Evolutionary conservation across 1,140 invertebrate genomes (phyloP).

Genomic region (Cardiocondyla obscurior): DNA sequence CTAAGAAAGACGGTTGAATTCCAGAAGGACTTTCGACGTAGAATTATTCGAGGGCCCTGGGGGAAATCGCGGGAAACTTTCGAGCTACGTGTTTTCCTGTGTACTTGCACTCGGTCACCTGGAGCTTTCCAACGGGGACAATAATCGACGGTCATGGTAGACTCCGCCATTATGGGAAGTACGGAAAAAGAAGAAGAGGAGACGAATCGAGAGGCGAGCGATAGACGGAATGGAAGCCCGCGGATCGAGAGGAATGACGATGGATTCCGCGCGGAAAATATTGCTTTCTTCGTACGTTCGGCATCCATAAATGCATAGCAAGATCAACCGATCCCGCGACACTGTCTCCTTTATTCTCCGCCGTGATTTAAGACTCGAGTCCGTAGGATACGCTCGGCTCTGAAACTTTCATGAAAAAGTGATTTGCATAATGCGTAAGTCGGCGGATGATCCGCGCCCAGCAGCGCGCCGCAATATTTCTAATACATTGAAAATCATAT

Average conservation of each 20-base stretch:
- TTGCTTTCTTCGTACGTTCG: conserved; percentile 54
- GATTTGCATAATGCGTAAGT: conserved; percentile 40
- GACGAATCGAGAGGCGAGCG: neutral
- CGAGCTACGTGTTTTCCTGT: conserved; percentile 55
- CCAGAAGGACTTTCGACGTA: conserved; percentile 56
- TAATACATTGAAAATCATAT: neutral
- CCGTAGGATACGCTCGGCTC: conserved; percentile 35
- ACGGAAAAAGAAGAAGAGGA: conserved; percentile 16
- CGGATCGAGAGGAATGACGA: conserved; percentile 27
- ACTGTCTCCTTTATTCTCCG: conserved; percentile 48
- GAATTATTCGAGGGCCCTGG: conserved; percentile 68
- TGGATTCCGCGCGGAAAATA: conserved; percentile 45
- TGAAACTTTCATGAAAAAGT: conserved; percentile 54
- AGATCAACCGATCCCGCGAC: conserved; percentile 57
- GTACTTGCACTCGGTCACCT: conserved; percentile 7
- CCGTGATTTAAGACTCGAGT: conserved; percentile 56
- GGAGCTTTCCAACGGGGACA: conserved; percentile 17
- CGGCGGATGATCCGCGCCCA: neutral
- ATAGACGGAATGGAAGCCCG: conserved; percentile 2
- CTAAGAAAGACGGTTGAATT: conserved; percentile 63
- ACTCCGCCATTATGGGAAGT: conserved; percentile 59
- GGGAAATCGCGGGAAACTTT: conserved; percentile 71
- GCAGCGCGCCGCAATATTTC: neutral
- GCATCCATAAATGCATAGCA: conserved; percentile 74
- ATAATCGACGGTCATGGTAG: conserved; percentile 65